Conservation (phyloP, 2,113 vertebrate genomes). For the Eulacestoma nigropectus region DNA sequence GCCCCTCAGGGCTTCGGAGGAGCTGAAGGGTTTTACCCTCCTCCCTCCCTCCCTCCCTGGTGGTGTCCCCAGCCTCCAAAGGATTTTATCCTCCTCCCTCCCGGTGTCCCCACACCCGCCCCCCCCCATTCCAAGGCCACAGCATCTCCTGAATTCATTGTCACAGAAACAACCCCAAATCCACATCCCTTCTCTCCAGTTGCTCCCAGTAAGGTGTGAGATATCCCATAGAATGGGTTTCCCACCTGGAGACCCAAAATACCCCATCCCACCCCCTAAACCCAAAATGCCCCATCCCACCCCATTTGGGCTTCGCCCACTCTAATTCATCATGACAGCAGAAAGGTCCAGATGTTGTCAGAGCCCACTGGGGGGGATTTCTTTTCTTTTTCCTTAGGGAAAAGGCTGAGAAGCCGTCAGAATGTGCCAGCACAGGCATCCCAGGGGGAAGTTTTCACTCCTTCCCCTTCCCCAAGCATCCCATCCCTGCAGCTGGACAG, state of each 20-base stretch:
- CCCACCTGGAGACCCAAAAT: neutral
- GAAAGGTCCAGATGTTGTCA: neutral
- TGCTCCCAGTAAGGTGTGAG: neutral
- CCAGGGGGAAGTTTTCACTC: neutral
- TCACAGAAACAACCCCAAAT: neutral
- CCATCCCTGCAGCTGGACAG: neutral
- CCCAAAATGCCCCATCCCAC: neutral
- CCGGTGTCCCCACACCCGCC: no score
- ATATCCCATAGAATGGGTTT: neutral
- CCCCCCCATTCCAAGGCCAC: neutral
- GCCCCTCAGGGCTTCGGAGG: neutral
- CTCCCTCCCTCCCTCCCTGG: neutral
- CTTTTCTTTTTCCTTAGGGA: neutral
- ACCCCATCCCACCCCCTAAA: neutral
- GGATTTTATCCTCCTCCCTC: neutral
- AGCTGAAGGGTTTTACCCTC: neutral
- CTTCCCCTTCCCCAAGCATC: neutral
- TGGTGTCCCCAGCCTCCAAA: neutral
- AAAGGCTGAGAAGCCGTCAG: neutral
- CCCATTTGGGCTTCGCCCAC: neutral
- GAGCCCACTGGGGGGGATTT: neutral
- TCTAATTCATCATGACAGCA: rapidly evolving
- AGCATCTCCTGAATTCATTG: neutral
- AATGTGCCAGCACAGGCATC: neutral
- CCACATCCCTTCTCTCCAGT: neutral